A percentile compares a stretch with the other conserved stretches of the same genome.
Conservation (phyloP, 2,797 vertebrate genomes). For the Enteromius argenteus region DNA sequence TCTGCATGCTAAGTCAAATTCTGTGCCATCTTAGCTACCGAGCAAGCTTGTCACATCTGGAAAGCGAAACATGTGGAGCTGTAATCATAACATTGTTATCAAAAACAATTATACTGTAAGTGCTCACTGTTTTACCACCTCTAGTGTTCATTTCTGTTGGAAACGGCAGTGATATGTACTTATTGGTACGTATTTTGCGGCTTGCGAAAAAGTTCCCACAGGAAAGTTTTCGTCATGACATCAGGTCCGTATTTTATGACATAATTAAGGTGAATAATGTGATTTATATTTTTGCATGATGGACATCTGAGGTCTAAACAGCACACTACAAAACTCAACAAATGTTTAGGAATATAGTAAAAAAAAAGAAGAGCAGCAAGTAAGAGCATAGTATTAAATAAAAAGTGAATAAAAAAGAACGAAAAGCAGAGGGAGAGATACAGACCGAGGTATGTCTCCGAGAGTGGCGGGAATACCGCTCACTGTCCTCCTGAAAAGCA, state of each 20-base stretch:
- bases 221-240: not conserved
- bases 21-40: not conserved
- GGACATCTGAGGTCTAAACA: not conserved
- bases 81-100: not conserved
- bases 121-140: not conserved
- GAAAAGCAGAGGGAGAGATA: slow-evolving; percentile 68
- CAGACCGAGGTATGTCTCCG: slow-evolving; percentile 91
- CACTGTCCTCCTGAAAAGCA: slow-evolving; percentile 90
- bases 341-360: not conserved
- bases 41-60: not conserved
- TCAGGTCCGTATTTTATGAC: not conserved
- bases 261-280: not conserved
- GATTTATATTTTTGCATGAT: not conserved
- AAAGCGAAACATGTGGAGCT: not conserved
- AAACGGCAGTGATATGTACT: not conserved
- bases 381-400: not conserved
- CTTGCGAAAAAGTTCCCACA: not conserved
- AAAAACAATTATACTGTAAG: not conserved
- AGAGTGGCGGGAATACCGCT: slow-evolving; percentile 87
- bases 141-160: not conserved
- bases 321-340: not conserved
- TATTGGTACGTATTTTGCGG: not conserved
- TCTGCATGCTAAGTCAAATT: not conserved
- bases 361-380: not conserved
- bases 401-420: not conserved